phyloP scores from a whole-genome alignment of 2,113 vertebrate genomes.

The Gambusia affinis region DNA sequence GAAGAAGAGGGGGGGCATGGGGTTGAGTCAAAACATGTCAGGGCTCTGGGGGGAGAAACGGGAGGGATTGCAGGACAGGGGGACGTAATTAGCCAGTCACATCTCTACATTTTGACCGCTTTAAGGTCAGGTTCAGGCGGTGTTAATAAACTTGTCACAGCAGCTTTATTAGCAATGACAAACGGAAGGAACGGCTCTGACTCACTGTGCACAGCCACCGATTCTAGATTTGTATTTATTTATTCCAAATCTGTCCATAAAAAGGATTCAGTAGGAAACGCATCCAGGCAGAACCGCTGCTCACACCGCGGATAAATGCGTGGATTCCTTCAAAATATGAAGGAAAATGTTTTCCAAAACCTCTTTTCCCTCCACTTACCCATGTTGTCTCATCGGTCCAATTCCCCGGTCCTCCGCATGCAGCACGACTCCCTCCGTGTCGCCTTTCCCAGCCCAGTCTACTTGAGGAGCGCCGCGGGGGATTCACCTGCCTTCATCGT shows the following conservation, averaged over 20 bases:
- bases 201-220: neutral
- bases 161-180: slow-evolving; percentile 13
- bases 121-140: slow-evolving; percentile 20
- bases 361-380: slow-evolving; percentile 53
- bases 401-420: slow-evolving; percentile 47
- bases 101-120: slow-evolving; percentile 6
- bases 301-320: neutral
- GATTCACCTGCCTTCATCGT: slow-evolving; percentile 66
- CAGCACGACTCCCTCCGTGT: slow-evolving; percentile 56
- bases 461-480: slow-evolving; percentile 38
- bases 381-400: slow-evolving; percentile 73
- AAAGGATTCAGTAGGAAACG: neutral
- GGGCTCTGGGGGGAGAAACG: slow-evolving; percentile 2
- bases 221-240: neutral
- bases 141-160: slow-evolving; percentile 27
- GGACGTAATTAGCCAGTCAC: neutral
- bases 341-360: slow-evolving; percentile 6
- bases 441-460: slow-evolving; percentile 22
- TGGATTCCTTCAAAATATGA: neutral
- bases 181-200: neutral
- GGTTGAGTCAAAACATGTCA: slow-evolving; percentile 59
- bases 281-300: neutral
- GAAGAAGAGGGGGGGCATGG: neutral
- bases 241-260: neutral
- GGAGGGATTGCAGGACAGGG: neutral